These are phyloP conservation scores for Limnothrissa miodon DNA, from an alignment of 2,113 vertebrate genomes.

Conservation along the genomic window DNA sequence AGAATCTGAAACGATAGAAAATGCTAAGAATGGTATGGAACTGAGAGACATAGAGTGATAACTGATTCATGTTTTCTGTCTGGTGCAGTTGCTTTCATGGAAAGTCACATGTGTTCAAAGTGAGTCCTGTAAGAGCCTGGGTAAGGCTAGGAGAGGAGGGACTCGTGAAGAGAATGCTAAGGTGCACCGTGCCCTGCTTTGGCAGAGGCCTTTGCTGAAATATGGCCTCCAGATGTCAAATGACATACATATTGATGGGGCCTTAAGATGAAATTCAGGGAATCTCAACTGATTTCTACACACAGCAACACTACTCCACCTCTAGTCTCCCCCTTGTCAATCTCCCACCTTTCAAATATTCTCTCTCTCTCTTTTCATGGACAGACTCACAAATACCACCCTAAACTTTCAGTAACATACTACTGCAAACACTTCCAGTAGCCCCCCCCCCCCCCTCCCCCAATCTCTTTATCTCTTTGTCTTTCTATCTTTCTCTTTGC, in stretches of 20 bases:
- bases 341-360: neutral
- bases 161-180: neutral
- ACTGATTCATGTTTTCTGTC: neutral
- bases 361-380: neutral
- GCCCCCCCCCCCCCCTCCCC: neutral
- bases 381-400: neutral
- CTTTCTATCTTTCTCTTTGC: neutral
- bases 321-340: too few species aligned
- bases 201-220: neutral
- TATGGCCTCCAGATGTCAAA: neutral
- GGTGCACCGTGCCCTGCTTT: neutral
- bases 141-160: neutral
- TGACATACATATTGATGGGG: neutral
- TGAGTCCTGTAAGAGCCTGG: neutral
- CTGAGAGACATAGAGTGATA: neutral
- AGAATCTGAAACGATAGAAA: neutral
- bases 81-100: neutral
- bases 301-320: neutral
- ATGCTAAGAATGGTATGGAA: neutral
- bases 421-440: conserved; percentile 4
- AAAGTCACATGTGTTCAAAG: neutral
- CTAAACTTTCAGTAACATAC: neutral
- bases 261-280: neutral
- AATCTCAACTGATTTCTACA: neutral
- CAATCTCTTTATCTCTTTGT: neutral